A percentile compares a stretch with the other conserved stretches of the same genome.
phyloP scores from a whole-genome alignment of 2,797 vertebrate genomes.

The Falco novaeseelandiae region DNA sequence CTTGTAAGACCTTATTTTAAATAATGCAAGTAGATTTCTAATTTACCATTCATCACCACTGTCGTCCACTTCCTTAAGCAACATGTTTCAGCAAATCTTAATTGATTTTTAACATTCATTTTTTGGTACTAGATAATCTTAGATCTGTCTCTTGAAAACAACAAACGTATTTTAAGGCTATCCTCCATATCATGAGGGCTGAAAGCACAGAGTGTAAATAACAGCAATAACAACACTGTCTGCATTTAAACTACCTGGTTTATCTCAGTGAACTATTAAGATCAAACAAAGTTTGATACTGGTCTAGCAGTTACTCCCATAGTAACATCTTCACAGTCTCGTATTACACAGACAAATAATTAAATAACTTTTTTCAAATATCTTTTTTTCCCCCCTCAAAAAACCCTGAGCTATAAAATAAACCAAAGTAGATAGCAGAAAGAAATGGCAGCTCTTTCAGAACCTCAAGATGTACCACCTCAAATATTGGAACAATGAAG shows the following conservation, averaged over 20 bases:
- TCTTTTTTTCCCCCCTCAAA: neutral
- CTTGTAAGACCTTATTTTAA: neutral
- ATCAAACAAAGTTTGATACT: neutral
- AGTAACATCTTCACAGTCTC: neutral
- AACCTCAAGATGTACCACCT: neutral
- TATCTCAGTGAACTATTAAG: neutral
- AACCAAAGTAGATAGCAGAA: neutral
- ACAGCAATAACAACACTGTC: neutral
- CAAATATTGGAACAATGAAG: neutral
- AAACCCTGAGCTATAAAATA: neutral
- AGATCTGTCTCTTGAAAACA: neutral
- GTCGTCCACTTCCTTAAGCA: neutral
- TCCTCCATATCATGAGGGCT: neutral
- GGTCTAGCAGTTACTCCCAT: neutral
- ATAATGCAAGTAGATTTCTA: neutral
- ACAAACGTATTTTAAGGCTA: neutral
- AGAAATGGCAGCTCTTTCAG: neutral
- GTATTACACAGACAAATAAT: neutral
- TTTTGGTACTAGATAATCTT: neutral
- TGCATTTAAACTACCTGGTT: neutral
- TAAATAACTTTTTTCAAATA: neutral
- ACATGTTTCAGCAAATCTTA: neutral
- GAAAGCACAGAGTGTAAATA: neutral
- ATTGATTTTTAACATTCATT: neutral
- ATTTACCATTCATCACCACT: neutral